A percentile compares a stretch with the other conserved stretches of the same genome.
These are phyloP conservation scores for Castor canadensis DNA, from an alignment of 2,113 vertebrate genomes.

Conservation along the genomic window DNA sequence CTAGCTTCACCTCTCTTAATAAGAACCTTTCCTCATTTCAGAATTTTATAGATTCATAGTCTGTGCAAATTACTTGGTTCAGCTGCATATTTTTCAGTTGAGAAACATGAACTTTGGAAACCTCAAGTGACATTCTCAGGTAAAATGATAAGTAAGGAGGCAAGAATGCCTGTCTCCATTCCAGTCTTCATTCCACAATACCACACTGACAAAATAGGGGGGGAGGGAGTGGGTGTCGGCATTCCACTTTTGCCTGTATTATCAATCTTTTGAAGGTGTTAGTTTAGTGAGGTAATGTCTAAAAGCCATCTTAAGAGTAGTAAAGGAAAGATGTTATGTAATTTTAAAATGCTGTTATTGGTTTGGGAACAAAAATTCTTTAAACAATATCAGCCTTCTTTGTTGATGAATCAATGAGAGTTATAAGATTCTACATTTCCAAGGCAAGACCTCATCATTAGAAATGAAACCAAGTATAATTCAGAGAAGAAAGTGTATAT, in stretches of 20 bases:
- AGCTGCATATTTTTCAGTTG: background rate
- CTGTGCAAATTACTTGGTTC: background rate
- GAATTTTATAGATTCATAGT: background rate
- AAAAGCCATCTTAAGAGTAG: constrained; percentile 9
- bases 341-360: constrained; percentile 33
- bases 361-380: constrained; percentile 38
- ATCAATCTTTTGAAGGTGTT: constrained; percentile 38
- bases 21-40: background rate
- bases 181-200: background rate
- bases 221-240: background rate
- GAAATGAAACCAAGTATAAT: background rate
- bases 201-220: background rate
- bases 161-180: background rate
- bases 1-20: background rate
- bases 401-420: background rate
- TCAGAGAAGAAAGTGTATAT: background rate
- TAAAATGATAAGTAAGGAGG: background rate
- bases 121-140: background rate
- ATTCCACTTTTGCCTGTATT: background rate
- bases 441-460: background rate
- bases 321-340: background rate
- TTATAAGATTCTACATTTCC: background rate
- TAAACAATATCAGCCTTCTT: background rate
- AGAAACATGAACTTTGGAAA: background rate
- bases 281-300: constrained; percentile 57